Percentiles rank a stretch among this genome's conserved stretches.
phyloP scores from a whole-genome alignment of 2,797 vertebrate genomes.

The Enteromius thamalakanensis region DNA sequence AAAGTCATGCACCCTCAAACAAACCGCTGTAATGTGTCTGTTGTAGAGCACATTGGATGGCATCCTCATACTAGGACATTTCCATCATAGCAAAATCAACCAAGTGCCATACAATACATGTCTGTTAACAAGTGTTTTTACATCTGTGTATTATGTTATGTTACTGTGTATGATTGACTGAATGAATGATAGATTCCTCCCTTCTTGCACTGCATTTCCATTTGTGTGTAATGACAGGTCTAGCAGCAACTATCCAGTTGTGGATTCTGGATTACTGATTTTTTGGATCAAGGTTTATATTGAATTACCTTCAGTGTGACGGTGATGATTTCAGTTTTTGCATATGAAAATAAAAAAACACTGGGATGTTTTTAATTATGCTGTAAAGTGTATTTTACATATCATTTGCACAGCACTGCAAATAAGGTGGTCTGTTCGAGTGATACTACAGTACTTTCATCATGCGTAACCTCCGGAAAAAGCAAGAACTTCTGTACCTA shows the following conservation, averaged over 20 bases:
- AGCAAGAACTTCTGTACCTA: neutral
- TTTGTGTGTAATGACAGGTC: neutral
- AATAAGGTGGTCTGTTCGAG: neutral
- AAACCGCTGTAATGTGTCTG: conserved; percentile 14
- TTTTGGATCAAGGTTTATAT: conserved; percentile 10
- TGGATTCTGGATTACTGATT: conserved; percentile 5
- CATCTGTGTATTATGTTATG: neutral
- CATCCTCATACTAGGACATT: conserved; percentile 1
- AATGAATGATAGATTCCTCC: conserved; percentile 4
- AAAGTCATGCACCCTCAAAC: conserved; percentile 15
- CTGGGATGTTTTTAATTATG: conserved; percentile 50
- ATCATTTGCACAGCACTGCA: neutral
- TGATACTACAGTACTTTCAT: neutral
- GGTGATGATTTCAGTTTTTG: conserved; percentile 49
- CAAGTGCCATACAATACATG: conserved; percentile 49
- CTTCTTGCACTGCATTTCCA: conserved; percentile 10
- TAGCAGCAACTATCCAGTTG: neutral
- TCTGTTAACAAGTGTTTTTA: conserved; percentile 29
- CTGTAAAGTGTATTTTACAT: conserved; percentile 18
- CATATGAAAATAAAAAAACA: conserved; percentile 60
- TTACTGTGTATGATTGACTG: conserved; percentile 18
- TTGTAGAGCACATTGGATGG: neutral
- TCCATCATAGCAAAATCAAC: conserved; percentile 13
- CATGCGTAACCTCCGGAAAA: neutral
- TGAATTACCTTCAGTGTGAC: conserved; percentile 33